Base-by-base conservation (phyloP, 2,797 vertebrate species). In the Bovichtus variegatus region DNA sequence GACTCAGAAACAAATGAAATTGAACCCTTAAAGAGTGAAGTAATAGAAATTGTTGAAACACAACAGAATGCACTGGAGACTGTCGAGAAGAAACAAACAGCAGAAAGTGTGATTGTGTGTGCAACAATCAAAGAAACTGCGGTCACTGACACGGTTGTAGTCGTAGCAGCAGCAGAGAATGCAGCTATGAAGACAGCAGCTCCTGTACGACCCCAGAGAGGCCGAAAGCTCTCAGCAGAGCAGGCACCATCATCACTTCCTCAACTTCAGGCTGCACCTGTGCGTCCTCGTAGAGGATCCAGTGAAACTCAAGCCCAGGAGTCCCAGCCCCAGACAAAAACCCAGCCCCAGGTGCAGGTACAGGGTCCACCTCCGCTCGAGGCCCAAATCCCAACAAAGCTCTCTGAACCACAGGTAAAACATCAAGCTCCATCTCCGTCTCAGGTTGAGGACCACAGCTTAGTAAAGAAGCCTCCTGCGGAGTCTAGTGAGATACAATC, bases 171-270 rank as follows among this genome's bases (percentile, higher is more conserved):
- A 66, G 44, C 40, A 62, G 89, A 87, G 25, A 74, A 21, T 53
- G 49, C 74, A 66, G 75, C 43, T 49, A 81, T 65, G 25, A 93
- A 94, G 60, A 74, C 76, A 47, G 79, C n/a, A 31, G 85, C 44
- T 75, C 92, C 93, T 61, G 85, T 93, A 15, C 88, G 94, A 83
- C 92, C 91, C 53, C 93, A 93, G 67, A 89, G 93, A 87, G 92
- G 88, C n/a, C 75, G 89, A 6, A 91, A 88, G 47, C 47, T 73
- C 43, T 89, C 91, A 36, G 65, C 77, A 31, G 92, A 94, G 31
- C 93, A 91, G 75, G 57, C 59, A 29, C 91, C 92, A 54, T 85
- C 87, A 16, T 62, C 67, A 53, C 34, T 78, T 41, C 54, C 66
- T 80, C 93, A 84, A 82, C 85, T 49, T 75, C 87, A 93, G 72